Evolutionary conservation across 2,888 invertebrate species (phyloP).

Genomic region (Ashinkailepas kermadecensis): DNA sequence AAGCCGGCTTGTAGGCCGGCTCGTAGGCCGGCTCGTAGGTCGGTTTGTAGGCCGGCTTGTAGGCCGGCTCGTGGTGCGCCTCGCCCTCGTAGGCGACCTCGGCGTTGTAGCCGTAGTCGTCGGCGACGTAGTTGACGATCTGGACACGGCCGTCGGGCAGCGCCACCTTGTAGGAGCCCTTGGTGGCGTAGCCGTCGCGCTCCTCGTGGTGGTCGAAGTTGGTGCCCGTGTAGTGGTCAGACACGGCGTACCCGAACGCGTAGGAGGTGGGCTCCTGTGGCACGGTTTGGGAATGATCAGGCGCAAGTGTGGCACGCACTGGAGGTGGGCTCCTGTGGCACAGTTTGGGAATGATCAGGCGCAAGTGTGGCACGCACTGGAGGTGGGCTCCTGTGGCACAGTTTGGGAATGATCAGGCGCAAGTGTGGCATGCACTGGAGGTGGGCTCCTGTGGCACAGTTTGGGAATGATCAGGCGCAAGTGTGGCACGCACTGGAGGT

Average conservation of each 20-base stretch:
- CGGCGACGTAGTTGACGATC: constrained; percentile 75
- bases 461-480: too few species aligned
- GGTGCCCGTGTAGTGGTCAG: constrained; percentile 51
- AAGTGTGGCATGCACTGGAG: too few species aligned
- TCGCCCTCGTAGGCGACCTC: constrained; percentile 71
- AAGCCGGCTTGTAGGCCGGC: constrained; percentile 70
- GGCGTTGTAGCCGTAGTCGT: constrained; percentile 86
- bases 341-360: too few species aligned
- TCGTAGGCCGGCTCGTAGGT: constrained; percentile 91
- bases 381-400: too few species aligned
- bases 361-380: too few species aligned
- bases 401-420: too few species aligned
- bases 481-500: too few species aligned
- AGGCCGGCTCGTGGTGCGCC: constrained; percentile 42
- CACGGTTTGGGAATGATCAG: too few species aligned
- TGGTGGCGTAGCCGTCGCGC: constrained; percentile 55
- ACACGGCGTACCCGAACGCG: constrained; percentile 57
- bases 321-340: too few species aligned
- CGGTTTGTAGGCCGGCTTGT: constrained; percentile 60
- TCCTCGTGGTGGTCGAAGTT: constrained; percentile 59
- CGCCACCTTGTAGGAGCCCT: constrained; percentile 57
- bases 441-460: too few species aligned
- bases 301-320: too few species aligned
- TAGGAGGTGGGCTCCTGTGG: constrained; percentile 42
- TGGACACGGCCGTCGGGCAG: constrained; percentile 71